Evolutionary conservation across 2,888 invertebrate species (phyloP).

Genomic region (Ophion obscuratus): DNA sequence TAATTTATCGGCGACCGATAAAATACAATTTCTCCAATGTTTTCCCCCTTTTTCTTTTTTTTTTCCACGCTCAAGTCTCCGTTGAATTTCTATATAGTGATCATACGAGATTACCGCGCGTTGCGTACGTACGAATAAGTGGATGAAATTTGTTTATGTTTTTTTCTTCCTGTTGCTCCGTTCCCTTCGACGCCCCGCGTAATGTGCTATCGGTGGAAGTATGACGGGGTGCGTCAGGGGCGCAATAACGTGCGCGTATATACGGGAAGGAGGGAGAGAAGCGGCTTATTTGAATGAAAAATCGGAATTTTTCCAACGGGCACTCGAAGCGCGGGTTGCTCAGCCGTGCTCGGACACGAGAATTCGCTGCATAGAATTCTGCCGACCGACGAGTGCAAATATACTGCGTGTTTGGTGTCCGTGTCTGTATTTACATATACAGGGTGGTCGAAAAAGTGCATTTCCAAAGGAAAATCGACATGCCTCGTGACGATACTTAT

Average conservation of each 20-base stretch:
- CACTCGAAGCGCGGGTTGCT: constrained; percentile 14
- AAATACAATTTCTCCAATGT: too few species aligned
- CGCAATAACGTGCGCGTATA: neutral
- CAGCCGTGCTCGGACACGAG: constrained; percentile 20
- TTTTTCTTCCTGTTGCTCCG: too few species aligned
- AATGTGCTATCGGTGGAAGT: neutral
- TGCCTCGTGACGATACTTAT: too few species aligned
- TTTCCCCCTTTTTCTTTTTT: too few species aligned
- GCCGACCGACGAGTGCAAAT: constrained; percentile 13
- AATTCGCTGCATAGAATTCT: constrained; percentile 29
- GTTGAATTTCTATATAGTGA: too few species aligned
- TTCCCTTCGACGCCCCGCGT: too few species aligned
- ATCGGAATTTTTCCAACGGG: constrained; percentile 47
- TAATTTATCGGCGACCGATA: too few species aligned
- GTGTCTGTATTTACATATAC: neutral
- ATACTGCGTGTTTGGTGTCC: constrained; percentile 7
- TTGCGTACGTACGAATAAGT: too few species aligned
- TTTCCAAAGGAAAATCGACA: neutral
- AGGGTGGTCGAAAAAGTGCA: neutral
- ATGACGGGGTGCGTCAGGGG: neutral
- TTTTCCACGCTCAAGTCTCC: too few species aligned
- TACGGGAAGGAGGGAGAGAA: neutral
- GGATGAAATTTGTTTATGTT: too few species aligned
- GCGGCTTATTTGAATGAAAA: constrained; percentile 39
- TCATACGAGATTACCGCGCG: too few species aligned